These are phyloP conservation scores for Yponomeuta malinellus DNA, from an alignment of 2,888 invertebrate species.

Conservation along the genomic window DNA sequence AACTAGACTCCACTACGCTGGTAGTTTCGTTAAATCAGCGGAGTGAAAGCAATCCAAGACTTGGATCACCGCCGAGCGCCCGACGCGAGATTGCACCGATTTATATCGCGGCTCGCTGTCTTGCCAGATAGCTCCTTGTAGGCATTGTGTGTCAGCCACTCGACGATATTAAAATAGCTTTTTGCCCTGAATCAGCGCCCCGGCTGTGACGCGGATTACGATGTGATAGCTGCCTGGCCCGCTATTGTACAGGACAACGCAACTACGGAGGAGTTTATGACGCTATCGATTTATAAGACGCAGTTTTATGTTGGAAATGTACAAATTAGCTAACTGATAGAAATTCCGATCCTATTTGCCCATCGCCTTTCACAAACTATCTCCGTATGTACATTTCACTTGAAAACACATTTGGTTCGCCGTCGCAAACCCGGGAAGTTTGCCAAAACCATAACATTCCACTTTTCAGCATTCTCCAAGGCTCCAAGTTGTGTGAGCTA, in stretches of 20 bases:
- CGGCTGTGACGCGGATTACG: neutral
- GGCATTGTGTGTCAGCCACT: slow-evolving; percentile 13
- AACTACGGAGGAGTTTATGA: too few relatives aligned
- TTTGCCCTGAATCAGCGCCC: neutral
- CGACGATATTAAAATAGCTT: slow-evolving; percentile 12
- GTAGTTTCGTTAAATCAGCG: slow-evolving; percentile 54
- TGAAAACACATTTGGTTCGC: neutral
- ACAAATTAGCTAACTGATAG: neutral
- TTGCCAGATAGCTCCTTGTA: slow-evolving; percentile 10
- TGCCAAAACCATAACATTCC: neutral
- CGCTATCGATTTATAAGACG: too few relatives aligned
- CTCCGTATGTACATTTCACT: neutral
- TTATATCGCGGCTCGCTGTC: slow-evolving; percentile 40
- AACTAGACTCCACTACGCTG: neutral
- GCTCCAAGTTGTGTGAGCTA: neutral
- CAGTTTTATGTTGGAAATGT: too few relatives aligned
- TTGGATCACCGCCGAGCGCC: slow-evolving; percentile 54
- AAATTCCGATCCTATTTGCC: neutral
- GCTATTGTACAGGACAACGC: too few relatives aligned
- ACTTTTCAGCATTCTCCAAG: neutral
- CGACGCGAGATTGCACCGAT: slow-evolving; percentile 48
- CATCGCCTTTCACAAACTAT: neutral
- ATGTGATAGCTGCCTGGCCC: neutral
- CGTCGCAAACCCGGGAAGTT: neutral
- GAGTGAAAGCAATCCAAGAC: slow-evolving; percentile 40